Percentiles rank a stretch among this genome's conserved stretches.
These are phyloP conservation scores for Pontoporia blainvillei DNA, from an alignment of 2,113 vertebrate species.

Conservation along the genomic window DNA sequence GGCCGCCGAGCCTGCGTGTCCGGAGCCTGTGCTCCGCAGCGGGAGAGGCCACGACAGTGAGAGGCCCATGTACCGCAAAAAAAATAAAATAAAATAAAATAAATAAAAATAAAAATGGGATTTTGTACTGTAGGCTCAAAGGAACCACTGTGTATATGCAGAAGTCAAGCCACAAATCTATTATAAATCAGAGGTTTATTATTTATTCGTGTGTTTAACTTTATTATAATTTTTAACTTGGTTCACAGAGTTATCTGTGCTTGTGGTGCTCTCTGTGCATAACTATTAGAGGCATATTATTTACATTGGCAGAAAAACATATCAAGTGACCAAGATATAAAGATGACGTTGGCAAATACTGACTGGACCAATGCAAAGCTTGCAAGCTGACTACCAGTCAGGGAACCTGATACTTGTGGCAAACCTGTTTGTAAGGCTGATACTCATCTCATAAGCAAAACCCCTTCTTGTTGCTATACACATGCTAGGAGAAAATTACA, in stretches of 20 bases:
- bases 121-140: not conserved
- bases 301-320: not conserved
- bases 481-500: not conserved
- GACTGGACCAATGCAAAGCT: not conserved
- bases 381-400: not conserved
- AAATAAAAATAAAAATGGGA: not conserved
- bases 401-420: not conserved
- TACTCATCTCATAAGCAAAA: not conserved
- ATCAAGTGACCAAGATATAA: not conserved
- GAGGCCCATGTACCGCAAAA: not conserved
- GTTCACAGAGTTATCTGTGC: not conserved
- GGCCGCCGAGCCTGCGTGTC: no score
- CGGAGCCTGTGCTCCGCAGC: no score
- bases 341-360: not conserved
- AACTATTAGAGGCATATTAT: not conserved
- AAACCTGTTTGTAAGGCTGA: not conserved
- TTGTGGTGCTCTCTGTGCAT: not conserved
- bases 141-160: not conserved
- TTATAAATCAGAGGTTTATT: not conserved
- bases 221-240: not conserved
- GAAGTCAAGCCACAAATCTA: not conserved
- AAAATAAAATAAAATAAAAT: not conserved
- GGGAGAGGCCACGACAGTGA: no score
- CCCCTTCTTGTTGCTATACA: not conserved
- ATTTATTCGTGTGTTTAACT: not conserved